Conservation (phyloP, 2,888 invertebrate species). For the Gymnosoma rotundatum region DNA sequence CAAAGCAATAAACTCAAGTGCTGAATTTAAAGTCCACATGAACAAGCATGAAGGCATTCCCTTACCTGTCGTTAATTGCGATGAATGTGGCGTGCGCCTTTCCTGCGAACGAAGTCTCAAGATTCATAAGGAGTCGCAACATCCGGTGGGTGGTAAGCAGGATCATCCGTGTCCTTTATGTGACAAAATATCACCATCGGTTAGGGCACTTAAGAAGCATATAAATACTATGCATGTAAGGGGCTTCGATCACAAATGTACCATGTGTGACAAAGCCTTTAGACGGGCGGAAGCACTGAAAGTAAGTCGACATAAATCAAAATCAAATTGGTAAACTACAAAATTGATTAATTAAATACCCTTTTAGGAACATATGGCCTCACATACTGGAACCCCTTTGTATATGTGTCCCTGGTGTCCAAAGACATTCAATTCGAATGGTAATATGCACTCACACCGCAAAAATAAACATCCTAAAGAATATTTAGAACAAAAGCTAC, state of each 20-base stretch:
- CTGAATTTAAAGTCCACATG: conserved; percentile 78
- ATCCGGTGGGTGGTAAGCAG: conserved; percentile 77
- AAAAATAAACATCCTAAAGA: conserved; percentile 80
- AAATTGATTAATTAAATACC: background rate
- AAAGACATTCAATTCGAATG: conserved; percentile 80
- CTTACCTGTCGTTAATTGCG: conserved; percentile 75
- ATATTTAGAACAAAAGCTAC: conserved; percentile 78
- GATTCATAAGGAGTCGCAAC: conserved; percentile 78
- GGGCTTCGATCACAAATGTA: conserved; percentile 78
- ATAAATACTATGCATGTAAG: conserved; percentile 79
- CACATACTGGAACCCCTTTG: conserved; percentile 80
- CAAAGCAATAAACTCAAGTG: conserved; percentile 78
- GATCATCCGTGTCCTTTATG: conserved; percentile 78
- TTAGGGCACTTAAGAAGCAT: conserved; percentile 79
- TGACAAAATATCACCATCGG: conserved; percentile 79
- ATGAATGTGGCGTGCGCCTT: conserved; percentile 77
- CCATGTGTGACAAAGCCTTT: conserved; percentile 80
- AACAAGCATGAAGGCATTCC: conserved; percentile 77
- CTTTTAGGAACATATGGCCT: conserved; percentile 80
- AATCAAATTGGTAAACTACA: background rate
- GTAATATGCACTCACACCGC: conserved; percentile 81
- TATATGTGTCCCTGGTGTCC: conserved; percentile 80
- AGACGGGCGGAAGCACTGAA: conserved; percentile 74
- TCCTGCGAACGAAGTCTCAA: conserved; percentile 77
- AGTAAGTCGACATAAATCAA: background rate